Base-by-base conservation (phyloP, 2,113 vertebrate species). In the Dipodomys stephensi region DNA sequence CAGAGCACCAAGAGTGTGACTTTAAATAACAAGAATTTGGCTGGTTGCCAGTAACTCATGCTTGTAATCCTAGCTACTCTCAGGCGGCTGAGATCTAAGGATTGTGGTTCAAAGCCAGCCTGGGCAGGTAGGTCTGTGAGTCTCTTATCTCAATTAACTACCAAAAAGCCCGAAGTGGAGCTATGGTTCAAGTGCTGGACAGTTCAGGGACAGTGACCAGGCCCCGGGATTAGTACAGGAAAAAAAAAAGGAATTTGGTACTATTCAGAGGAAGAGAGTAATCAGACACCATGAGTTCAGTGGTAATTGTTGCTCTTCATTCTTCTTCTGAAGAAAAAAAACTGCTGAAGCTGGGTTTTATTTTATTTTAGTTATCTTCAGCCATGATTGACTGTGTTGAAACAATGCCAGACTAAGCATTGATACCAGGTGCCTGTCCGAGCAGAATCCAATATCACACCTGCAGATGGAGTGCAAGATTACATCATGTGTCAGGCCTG, bases 381-480 rank as follows among this genome's bases (percentile, higher is more conserved):
- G 92, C 95, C 96, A 57, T 85, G 4, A 6, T 94, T 96, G 96
- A 78, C 88, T 96, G 95, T 97, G 93, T 92, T 98, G 98, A 98
- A 97, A 83, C 39, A 28, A 78, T 90, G 97, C 98, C 98, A 98
- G 95, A 96, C 87, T 77, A 96, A 97, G 90, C 96, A 98, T 96
- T 96, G 97, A 98, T 97, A 98, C 97, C 98, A 98, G 98, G 97
- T 98, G 98, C 92, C 90, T 96, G 88, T 92, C 96, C 88, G 96
- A 97, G 96, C 94, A 98, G 97, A 98, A 97, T 97, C 93, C 73
- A 97, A 87, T 90, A 95, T 97, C 97, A 97, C 97, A 97, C 98
- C 96, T 98, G 97, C 95, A 97, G 97, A 97, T 97, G 97, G 96
- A 97, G 97, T 97, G 85, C 98, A 98, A 97, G 97, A 98, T 98